Evolutionary conservation across 2,113 vertebrate species (phyloP).

Genomic region (Oplegnathus fasciatus): DNA sequence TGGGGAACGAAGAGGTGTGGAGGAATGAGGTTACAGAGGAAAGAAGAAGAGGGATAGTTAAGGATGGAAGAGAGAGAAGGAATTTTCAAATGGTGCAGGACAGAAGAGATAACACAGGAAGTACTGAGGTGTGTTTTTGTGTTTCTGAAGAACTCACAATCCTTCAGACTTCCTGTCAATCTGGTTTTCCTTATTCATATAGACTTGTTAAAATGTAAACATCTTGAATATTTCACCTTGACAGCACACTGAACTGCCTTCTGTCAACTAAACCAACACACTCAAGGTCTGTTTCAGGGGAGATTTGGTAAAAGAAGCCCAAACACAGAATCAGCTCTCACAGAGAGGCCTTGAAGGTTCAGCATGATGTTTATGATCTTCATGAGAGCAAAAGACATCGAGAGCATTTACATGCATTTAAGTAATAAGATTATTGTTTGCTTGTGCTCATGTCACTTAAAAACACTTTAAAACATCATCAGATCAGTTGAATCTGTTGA

Average conservation of each 20-base stretch:
- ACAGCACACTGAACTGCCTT: background rate
- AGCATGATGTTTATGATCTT: background rate
- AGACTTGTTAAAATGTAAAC: background rate
- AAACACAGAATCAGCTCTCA: background rate
- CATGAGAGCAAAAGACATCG: background rate
- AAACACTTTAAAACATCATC: too few species aligned
- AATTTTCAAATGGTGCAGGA: background rate
- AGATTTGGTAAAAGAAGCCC: background rate
- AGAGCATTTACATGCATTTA: background rate
- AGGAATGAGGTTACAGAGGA: conserved; percentile 5
- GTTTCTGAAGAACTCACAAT: conserved; percentile 12
- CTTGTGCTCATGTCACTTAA: background rate
- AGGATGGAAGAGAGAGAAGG: background rate
- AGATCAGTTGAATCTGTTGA: too few species aligned
- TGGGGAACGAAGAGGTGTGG: conserved; percentile 14
- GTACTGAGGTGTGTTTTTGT: conserved; percentile 12
- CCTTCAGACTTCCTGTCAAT: background rate
- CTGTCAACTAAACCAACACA: background rate
- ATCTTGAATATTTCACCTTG: background rate
- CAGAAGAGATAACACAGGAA: background rate
- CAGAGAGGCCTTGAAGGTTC: conserved; percentile 6
- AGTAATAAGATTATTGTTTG: background rate
- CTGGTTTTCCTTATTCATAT: background rate
- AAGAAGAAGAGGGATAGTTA: conserved; percentile 7
- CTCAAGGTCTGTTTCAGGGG: background rate